phyloP scores from a whole-genome alignment of 2,888 invertebrate genomes.

The Agapetus fuscipes region DNA sequence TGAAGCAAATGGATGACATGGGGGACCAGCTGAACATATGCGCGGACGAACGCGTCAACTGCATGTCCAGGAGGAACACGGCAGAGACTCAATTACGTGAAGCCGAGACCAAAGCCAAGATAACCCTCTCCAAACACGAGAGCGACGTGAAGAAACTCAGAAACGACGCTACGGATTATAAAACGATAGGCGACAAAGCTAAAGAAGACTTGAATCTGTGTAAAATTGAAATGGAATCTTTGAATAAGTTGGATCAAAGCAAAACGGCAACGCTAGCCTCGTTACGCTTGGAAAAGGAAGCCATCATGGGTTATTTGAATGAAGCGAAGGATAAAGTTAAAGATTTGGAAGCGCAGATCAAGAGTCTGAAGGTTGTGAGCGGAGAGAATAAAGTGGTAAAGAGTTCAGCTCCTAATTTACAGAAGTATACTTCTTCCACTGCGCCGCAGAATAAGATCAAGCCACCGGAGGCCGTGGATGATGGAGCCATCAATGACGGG shows the following conservation, averaged over 20 bases:
- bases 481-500: constrained; percentile 9
- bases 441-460: constrained; percentile 2
- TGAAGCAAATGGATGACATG: constrained; percentile 20
- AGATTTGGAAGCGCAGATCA: constrained; percentile 28
- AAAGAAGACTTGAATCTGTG: constrained; percentile 24
- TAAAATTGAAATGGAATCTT: constrained; percentile 38
- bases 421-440: constrained; percentile 4
- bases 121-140: constrained; percentile 3
- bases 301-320: constrained; percentile 32
- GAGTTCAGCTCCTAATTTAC: constrained; percentile 1
- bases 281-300: constrained; percentile 38
- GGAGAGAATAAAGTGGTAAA: not conserved
- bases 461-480: not conserved
- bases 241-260: constrained; percentile 40
- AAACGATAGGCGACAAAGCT: constrained; percentile 6
- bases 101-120: constrained; percentile 7
- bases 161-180: constrained; percentile 9
- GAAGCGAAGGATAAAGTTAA: constrained; percentile 37
- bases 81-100: constrained; percentile 11
- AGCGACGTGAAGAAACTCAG: constrained; percentile 11
- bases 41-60: constrained; percentile 13
- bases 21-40: constrained; percentile 17
- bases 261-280: constrained; percentile 39
- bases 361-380: not conserved
- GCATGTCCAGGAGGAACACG: constrained; percentile 7